Evolutionary conservation across 2,113 vertebrate species (phyloP).

Genomic region (Pluvianellus socialis): DNA sequence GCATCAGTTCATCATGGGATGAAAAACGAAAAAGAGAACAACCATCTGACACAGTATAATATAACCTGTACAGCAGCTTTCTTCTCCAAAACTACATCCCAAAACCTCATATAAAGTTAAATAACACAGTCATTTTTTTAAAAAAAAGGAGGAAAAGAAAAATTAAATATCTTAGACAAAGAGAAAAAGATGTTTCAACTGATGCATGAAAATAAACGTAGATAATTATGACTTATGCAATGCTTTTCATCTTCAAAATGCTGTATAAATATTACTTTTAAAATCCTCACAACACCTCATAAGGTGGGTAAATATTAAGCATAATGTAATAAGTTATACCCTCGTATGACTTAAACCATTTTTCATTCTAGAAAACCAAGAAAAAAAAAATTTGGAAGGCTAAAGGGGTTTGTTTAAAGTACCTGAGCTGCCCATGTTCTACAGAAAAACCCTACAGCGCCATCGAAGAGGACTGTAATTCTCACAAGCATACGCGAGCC

Average conservation of each 20-base stretch:
- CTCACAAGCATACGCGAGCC: not conserved
- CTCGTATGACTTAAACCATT: not conserved
- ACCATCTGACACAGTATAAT: not conserved
- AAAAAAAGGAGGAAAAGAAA: not conserved
- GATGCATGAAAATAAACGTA: constrained; percentile 60
- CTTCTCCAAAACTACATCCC: not conserved
- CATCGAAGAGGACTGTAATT: not conserved
- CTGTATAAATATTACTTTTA: constrained; percentile 62
- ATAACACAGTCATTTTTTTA: not conserved
- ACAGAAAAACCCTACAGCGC: not conserved
- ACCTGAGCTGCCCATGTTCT: not conserved
- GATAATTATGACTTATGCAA: constrained; percentile 51
- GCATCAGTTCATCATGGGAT: not conserved
- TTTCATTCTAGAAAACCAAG: not conserved
- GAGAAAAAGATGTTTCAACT: constrained; percentile 51
- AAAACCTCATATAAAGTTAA: not conserved
- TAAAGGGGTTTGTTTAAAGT: not conserved
- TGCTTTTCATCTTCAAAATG: constrained; percentile 38
- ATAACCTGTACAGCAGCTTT: not conserved
- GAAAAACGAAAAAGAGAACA: constrained; percentile 9
- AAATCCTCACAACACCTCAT: constrained; percentile 16
- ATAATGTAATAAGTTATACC: not conserved
- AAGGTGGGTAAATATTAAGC: constrained; percentile 45
- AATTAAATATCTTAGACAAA: constrained; percentile 25
- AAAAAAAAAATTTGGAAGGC: not conserved